phyloP scores from a whole-genome alignment of 2,888 invertebrate species.

The Boloria euphrosyne region DNA sequence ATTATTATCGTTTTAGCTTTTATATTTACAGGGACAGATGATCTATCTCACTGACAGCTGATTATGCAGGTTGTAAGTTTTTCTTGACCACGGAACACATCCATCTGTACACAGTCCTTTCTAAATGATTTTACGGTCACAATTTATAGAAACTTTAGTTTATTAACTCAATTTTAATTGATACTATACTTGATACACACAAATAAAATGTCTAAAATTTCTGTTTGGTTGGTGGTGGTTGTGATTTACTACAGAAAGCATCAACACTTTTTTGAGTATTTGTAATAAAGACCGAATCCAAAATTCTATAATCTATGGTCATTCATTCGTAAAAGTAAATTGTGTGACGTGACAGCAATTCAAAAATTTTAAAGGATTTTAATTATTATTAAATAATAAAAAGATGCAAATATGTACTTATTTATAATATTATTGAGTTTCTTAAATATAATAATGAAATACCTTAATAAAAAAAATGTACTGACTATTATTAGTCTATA shows the following conservation, averaged over 20 bases:
- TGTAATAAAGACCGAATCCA: slow-evolving; percentile 60
- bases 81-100: slow-evolving; percentile 77
- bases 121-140: slow-evolving; percentile 56
- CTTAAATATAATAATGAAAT: too few species aligned
- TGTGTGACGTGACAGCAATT: slow-evolving; percentile 47
- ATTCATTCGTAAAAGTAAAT: slow-evolving; percentile 52
- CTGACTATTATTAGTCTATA: too few species aligned
- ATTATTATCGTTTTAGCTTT: slow-evolving; percentile 79
- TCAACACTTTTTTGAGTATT: slow-evolving; percentile 82
- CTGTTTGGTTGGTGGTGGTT: slow-evolving; percentile 74
- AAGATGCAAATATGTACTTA: too few species aligned
- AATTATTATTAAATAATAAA: too few species aligned
- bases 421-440: too few species aligned
- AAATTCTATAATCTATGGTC: slow-evolving; percentile 64
- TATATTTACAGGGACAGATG: slow-evolving; percentile 83
- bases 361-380: neutral
- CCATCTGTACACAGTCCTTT: slow-evolving; percentile 69
- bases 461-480: too few species aligned
- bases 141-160: slow-evolving; percentile 58
- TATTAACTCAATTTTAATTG: slow-evolving; percentile 68
- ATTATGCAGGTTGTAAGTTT: slow-evolving; percentile 83
- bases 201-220: slow-evolving; percentile 75
- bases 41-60: slow-evolving; percentile 83
- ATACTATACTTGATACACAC: slow-evolving; percentile 67
- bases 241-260: slow-evolving; percentile 82